phyloP scores from a whole-genome alignment of 2,888 invertebrate species.

The Celastrina argiolus region DNA sequence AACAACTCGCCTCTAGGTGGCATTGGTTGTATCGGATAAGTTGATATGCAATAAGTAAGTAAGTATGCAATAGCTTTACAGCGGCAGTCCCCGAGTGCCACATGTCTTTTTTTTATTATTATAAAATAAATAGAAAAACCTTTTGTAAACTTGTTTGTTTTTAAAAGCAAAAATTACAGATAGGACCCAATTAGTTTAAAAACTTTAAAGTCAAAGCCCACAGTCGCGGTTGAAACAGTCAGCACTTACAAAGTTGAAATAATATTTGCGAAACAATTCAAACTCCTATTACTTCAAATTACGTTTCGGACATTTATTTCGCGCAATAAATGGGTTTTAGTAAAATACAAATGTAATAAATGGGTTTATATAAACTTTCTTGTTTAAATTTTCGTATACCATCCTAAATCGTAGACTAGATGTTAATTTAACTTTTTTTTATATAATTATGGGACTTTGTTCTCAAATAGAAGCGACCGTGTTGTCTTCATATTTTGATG shows the following conservation, averaged over 20 bases:
- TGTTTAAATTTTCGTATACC: neutral
- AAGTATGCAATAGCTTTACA: too few species aligned
- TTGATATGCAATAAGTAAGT: too few species aligned
- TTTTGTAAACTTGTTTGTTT: too few species aligned
- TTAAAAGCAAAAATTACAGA: too few species aligned
- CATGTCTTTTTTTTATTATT: too few species aligned
- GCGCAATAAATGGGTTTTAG: neutral
- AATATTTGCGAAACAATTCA: constrained; percentile 7
- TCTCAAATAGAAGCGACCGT: too few species aligned
- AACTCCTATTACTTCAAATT: neutral
- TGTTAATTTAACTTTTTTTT: neutral
- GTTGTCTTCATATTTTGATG: too few species aligned
- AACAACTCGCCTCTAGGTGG: too few species aligned
- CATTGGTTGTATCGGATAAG: too few species aligned
- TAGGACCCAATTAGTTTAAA: neutral
- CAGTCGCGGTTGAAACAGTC: neutral
- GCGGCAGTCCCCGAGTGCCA: too few species aligned
- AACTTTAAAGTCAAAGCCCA: neutral
- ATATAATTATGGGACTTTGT: too few species aligned
- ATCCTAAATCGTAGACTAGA: neutral
- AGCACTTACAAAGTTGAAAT: constrained; percentile 1
- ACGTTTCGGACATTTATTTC: neutral
- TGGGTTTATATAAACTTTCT: neutral
- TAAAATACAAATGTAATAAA: neutral
- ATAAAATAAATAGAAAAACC: too few species aligned